Evolutionary conservation across 2,888 invertebrate genomes (phyloP).

Genomic region (Choreutis nemorana): DNA sequence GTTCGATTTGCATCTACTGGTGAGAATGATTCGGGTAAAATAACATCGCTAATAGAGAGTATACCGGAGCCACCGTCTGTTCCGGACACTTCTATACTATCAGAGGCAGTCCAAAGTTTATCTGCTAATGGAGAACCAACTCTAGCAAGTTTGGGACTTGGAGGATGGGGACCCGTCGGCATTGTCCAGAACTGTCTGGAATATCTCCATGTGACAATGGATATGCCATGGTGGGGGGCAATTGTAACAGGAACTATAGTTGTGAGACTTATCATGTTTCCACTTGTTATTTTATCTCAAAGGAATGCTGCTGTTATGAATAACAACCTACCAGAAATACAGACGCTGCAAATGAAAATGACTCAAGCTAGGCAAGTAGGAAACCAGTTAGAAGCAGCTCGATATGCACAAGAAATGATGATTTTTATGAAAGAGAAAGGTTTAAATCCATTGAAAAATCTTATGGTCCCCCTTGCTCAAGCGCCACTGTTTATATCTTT

Average conservation of each 20-base stretch:
- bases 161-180: constrained; percentile 84
- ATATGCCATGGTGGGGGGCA: constrained; percentile 93
- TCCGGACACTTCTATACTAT: constrained; percentile 36
- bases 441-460: constrained; percentile 80
- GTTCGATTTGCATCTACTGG: constrained; percentile 43
- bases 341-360: constrained; percentile 82
- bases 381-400: constrained; percentile 79
- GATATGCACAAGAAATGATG: constrained; percentile 80
- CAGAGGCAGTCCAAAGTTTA: constrained; percentile 43
- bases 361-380: constrained; percentile 86
- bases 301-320: constrained; percentile 82
- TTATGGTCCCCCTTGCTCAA: constrained; percentile 80
- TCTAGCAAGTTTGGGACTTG: constrained; percentile 82
- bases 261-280: constrained; percentile 81
- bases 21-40: constrained; percentile 29
- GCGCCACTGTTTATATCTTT: constrained; percentile 93
- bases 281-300: constrained; percentile 84
- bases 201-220: constrained; percentile 78
- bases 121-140: constrained; percentile 75
- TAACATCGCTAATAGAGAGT: constrained; percentile 27
- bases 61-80: constrained; percentile 57
- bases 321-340: constrained; percentile 87
- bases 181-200: constrained; percentile 84
- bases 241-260: constrained; percentile 83
- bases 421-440: constrained; percentile 83